phyloP scores from a whole-genome alignment of 1,140 invertebrate genomes.

The Lepidurus arcticus region DNA sequence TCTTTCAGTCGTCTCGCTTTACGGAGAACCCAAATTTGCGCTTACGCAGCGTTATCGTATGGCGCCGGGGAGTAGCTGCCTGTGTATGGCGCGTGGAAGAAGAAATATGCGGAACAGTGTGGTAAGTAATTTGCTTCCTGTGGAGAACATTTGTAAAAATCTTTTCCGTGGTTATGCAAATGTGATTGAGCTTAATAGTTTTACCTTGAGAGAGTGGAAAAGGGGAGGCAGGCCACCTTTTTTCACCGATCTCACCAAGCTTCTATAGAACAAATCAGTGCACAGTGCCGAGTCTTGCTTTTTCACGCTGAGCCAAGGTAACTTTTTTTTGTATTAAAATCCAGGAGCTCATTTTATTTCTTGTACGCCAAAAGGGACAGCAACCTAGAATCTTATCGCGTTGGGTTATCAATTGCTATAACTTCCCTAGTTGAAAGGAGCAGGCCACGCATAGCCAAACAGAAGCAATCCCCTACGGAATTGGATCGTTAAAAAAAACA shows the following conservation, averaged over 20 bases:
- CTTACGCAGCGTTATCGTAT: constrained; percentile 4
- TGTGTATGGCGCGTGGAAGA: constrained; percentile 12
- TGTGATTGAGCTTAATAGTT: constrained; percentile 22
- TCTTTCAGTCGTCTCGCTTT: neutral
- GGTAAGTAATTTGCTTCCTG: constrained; percentile 15
- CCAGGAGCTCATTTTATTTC: neutral
- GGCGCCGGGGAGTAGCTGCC: neutral
- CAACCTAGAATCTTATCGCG: neutral
- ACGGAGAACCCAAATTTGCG: constrained; percentile 18
- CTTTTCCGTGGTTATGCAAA: constrained; percentile 22
- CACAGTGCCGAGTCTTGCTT: neutral
- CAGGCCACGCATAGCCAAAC: neutral
- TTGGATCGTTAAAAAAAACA: neutral
- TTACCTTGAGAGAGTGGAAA: neutral
- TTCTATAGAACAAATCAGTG: neutral
- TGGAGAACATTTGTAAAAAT: constrained; percentile 3
- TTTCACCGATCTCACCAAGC: neutral
- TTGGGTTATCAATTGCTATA: neutral
- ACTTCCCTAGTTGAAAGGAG: neutral
- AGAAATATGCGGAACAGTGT: constrained; percentile 12
- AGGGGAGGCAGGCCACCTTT: neutral
- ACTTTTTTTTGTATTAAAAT: neutral
- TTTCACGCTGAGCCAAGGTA: neutral
- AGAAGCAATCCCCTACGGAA: neutral
- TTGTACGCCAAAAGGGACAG: neutral